Evolutionary conservation across 2,113 vertebrate species (phyloP), one percentile per base, ranked within the genome.

Genomic region (Pseudonaja textilis): DNA sequence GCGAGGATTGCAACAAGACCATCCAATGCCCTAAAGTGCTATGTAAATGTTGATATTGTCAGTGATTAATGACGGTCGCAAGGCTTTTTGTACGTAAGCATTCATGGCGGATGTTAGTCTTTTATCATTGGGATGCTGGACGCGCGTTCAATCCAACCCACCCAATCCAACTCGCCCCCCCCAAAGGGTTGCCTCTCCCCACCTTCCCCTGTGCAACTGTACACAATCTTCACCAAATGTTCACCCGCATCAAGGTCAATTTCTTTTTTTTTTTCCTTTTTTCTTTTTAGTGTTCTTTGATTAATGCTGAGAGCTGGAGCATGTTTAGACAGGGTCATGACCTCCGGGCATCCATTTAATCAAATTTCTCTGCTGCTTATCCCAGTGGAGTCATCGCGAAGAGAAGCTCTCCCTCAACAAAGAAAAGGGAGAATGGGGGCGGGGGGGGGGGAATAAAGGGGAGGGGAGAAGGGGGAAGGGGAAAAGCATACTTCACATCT

Each of bases 311-410:
- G 97, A 98, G 97, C 97, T 97, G 97, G 96, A 98, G 97, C 97
- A 96, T 97, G 97, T 98, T 98, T 98, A 98, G 98, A 98, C 98
- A 98, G 97, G 98, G 98, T 98, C 97, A 7, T 69, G 98, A 98
- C 97, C 98, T 7, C 94, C 96, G 97, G 97, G 98, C 98, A 98
- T 98, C 98, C 97, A 98, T 98, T 98, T 98, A 98, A 98, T 99
- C 98, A 98, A 98, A 98, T 98, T 98, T 98, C 97, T 98, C 97
- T 98, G 97, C 97, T 97, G 96, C 96, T 93, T 97, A 96, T 98
- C 98, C 98, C 98, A 97, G 96, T 95, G 98, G 98, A 98, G 96
- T 96, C 96, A 97, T 98, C 94, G 47, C 96, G 96, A 97, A 94
- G 97, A 98, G 97, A 97, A 98, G 97, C 95, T 97, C 96, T 97